A percentile compares a stretch with the other conserved stretches of the same genome.
phyloP scores from a whole-genome alignment of 1,140 invertebrate species.

The Danaus melanippus region DNA sequence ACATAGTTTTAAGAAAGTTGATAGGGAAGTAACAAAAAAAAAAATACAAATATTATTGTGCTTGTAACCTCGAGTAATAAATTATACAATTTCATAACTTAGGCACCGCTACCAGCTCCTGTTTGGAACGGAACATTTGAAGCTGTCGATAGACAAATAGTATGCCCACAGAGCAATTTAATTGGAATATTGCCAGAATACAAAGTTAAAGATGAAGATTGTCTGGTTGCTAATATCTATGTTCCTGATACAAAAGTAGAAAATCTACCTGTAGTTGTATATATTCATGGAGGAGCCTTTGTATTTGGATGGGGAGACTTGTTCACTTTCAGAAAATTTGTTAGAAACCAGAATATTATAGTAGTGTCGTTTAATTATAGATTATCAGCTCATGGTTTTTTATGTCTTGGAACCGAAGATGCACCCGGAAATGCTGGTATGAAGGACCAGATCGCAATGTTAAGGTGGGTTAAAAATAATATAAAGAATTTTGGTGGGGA shows the following conservation, averaged over 20 bases:
- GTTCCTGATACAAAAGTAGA: slow-evolving; percentile 36
- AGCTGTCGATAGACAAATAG: slow-evolving; percentile 30
- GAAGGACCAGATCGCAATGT: slow-evolving; percentile 39
- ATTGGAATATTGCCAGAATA: background rate
- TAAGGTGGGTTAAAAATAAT: slow-evolving; percentile 43
- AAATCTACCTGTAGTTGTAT: slow-evolving; percentile 44
- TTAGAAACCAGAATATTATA: slow-evolving; percentile 18
- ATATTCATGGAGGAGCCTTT: slow-evolving; percentile 23
- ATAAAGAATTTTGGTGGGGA: slow-evolving; percentile 43
- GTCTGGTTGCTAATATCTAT: slow-evolving; percentile 45
- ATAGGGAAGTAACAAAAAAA: too few species aligned
- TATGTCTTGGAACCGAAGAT: slow-evolving; percentile 32
- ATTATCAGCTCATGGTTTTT: slow-evolving; percentile 25
- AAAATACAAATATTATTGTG: too few species aligned
- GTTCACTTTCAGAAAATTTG: slow-evolving; percentile 15
- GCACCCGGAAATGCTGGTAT: slow-evolving; percentile 43
- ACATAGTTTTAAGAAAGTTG: too few species aligned
- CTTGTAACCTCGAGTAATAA: background rate
- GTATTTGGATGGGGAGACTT: slow-evolving; percentile 20
- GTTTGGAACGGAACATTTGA: slow-evolving; percentile 28
- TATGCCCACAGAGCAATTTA: slow-evolving; percentile 36
- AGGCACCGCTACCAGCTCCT: slow-evolving; percentile 37
- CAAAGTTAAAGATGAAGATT: slow-evolving; percentile 34
- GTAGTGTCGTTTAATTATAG: slow-evolving; percentile 25
- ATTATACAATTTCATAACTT: slow-evolving; percentile 19